Base-by-base conservation (phyloP, 2,888 invertebrate species). In the Melolontha melolontha region DNA sequence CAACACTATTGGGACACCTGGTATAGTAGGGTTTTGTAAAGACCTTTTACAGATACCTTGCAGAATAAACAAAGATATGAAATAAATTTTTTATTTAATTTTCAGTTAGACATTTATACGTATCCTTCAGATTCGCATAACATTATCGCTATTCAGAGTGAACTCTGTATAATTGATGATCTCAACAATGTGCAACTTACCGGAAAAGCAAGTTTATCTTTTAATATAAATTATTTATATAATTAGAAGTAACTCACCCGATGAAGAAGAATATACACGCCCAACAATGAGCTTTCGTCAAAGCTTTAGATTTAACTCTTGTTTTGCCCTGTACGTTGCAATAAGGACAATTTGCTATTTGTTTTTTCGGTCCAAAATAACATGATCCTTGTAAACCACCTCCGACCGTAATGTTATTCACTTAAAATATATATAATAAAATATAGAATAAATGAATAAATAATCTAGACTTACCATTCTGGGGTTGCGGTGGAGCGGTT, bases 281-380 rank as follows among this genome's bases (percentile, higher is more conserved):
- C 55, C 55, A 55, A n/a, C 55, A 55, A 22, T 55, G 55, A 27
- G 55, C 55, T 55, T 55, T 55, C 0, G n/a, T 22, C 10, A 55
- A 8, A 10, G 55, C 55, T 41, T 55, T 41, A 16, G 41, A 55
- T 42, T 22, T 41, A 16, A 41, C 27, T 22, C 10, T 55, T n/a
- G 55, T 55, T 41, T 10, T 55, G 11, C n/a, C 10, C 22, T 55
- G 55, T 5, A 55, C 55, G 7, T 55, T 16, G 16, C 55, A 55
- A 41, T 55, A 55, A 2, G 55, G 55, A 41, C 55, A 55, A 41
- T 40, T 55, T 1, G 55, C 55, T 41, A 55, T 41, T n/a, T 55
- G 55, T 7, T 17, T 7, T 12, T 42, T 55, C n/a, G 55, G 55
- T 22, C 55, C 55, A 41, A 41, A 55, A 41, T 55, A 10, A 11